Base-by-base conservation (phyloP, 2,797 vertebrate genomes). In the Xenops minutus region DNA sequence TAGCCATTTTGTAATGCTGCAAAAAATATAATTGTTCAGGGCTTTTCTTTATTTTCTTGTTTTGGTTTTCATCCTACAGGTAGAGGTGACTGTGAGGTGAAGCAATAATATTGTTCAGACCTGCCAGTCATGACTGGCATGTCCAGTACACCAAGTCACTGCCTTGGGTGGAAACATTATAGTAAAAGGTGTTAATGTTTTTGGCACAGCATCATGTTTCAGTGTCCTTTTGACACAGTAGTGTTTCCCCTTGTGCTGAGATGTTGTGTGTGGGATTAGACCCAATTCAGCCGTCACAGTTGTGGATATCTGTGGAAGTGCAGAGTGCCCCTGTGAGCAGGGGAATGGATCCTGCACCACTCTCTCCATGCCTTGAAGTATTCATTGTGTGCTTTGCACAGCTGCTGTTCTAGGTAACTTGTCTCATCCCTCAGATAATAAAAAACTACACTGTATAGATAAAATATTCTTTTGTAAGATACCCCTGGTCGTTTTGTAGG, bases 61-160 rank as follows among this genome's bases (percentile, higher is more conserved):
- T 82, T 78, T 71, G 7, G 3, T 39, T 75, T 85, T 37, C 67
- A 36, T 68, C 14, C 27, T 77, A 2, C 12, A 36, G 10, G 13
- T 44, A 39, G 62, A 81, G n/a, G 34, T 73, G 55, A 49, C 49
- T 49, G 29, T 67, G 59, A 82, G 26, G 17, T 84, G 43, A 87
- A 62, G 27, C 3, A 67, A 55, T 36, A 1, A 1, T 0, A 0
- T 63, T 19, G 39, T 49, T 67, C 39, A 66, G 71, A 81, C 2
- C 41, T 89, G 36, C 26, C n/a, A 49, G 44, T 32, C 82, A n/a
- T 76, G 0, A 2, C 44, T n/a, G 51, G 9, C 9, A 36, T 3
- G 2, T 21, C 23, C 41, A 49, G 29, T 4, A 56, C 27, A 36
- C 19, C 32, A 23, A 76, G 23, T 49, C 58, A 8, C 23, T 43